These are phyloP conservation scores for Macrotrachela quadricornifera DNA, from an alignment of 1,140 invertebrate genomes.

Conservation along the genomic window DNA sequence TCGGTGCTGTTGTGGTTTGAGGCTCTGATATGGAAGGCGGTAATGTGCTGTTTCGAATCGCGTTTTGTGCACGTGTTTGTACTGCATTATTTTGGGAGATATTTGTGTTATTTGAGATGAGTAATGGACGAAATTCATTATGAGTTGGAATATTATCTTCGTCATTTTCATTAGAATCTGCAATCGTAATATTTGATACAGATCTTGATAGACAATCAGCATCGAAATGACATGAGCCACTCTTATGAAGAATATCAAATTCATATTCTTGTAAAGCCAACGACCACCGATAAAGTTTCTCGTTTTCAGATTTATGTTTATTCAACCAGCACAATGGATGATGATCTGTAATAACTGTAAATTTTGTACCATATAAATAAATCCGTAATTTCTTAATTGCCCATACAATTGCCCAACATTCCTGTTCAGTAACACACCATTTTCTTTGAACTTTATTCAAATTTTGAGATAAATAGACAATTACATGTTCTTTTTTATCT, in stretches of 20 bases:
- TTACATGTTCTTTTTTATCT: not conserved
- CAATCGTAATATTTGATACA: not conserved
- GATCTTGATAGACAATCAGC: constrained; percentile 20
- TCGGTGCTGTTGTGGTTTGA: too few relatives aligned
- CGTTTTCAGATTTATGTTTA: too few relatives aligned
- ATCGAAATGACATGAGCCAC: constrained; percentile 19
- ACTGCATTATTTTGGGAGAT: too few relatives aligned
- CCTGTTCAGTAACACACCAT: not conserved
- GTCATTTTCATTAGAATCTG: not conserved
- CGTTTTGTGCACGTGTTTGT: too few relatives aligned
- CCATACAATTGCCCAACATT: constrained; percentile 1
- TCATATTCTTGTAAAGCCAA: constrained; percentile 31
- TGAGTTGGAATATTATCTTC: too few relatives aligned
- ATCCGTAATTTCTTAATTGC: not conserved
- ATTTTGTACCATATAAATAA: constrained; percentile 6
- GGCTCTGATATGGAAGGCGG: too few relatives aligned
- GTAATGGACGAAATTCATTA: too few relatives aligned
- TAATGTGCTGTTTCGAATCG: too few relatives aligned
- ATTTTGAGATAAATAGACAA: not conserved
- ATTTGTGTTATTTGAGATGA: too few relatives aligned
- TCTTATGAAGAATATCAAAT: constrained; percentile 26
- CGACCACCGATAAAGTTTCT: constrained; percentile 13
- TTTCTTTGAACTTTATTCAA: constrained; percentile 2
- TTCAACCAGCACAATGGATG: not conserved
- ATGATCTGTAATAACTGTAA: constrained; percentile 9